Conservation (phyloP, 1,140 invertebrate species). For the Asbolus verrucosus region DNA sequence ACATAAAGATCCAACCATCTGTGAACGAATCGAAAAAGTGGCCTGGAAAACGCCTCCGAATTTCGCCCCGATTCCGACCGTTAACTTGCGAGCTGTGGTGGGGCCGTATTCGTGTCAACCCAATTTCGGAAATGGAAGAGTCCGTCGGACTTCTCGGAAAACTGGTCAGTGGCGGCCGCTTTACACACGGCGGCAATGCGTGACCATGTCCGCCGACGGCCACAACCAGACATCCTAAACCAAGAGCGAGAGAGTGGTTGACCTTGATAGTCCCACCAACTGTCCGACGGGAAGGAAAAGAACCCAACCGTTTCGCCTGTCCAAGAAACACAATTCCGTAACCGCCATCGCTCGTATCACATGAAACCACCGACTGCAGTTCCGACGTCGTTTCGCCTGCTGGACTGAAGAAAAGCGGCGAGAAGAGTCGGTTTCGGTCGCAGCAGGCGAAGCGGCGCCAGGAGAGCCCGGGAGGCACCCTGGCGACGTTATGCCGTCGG, state of each 20-base stretch:
- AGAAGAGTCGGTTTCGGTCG: conserved; percentile 1
- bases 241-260: conserved; percentile 45
- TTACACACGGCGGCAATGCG: conserved; percentile 19
- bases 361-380: conserved; percentile 28
- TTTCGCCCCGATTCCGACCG: conserved; percentile 1
- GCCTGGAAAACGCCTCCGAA: too few relatives aligned
- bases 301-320: conserved; percentile 40
- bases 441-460: not conserved
- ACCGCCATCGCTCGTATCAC: conserved; percentile 26
- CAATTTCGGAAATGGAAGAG: conserved; percentile 25
- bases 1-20: too few relatives aligned
- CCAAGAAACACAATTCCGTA: conserved; percentile 46
- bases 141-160: not conserved
- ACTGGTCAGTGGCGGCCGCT: conserved; percentile 27
- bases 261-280: conserved; percentile 45
- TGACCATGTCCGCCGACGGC: conserved; percentile 10
- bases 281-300: conserved; percentile 30
- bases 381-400: conserved; percentile 15
- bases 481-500: not conserved
- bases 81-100: too few relatives aligned
- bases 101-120: conserved; percentile 17
- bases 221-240: conserved; percentile 47
- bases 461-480: not conserved
- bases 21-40: too few relatives aligned
- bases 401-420: conserved; percentile 17